phyloP scores from a whole-genome alignment of 1,140 invertebrate genomes.

The Hyles euphorbiae region DNA sequence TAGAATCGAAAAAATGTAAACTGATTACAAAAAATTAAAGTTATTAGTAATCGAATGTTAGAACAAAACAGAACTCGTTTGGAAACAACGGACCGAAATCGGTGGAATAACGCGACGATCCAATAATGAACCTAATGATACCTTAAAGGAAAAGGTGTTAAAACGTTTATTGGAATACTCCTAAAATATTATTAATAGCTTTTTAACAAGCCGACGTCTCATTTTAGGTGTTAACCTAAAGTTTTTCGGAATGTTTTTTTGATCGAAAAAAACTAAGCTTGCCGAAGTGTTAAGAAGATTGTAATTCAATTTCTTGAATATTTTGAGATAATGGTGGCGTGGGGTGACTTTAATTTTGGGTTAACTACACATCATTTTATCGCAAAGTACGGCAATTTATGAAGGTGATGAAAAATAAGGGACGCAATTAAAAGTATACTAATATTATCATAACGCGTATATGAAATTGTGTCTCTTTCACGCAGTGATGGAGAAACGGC shows the following conservation, averaged over 20 bases:
- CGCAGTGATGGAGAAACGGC: too few relatives aligned
- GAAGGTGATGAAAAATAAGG: too few relatives aligned
- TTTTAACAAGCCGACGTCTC: slow-evolving; percentile 69
- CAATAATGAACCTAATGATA: slow-evolving; percentile 70
- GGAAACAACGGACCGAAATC: slow-evolving; percentile 15
- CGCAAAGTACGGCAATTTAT: too few relatives aligned
- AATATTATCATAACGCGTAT: too few relatives aligned
- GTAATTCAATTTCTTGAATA: slow-evolving; percentile 26
- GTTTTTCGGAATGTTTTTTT: slow-evolving; percentile 29
- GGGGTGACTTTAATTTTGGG: slow-evolving; percentile 29
- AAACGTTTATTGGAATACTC: slow-evolving; percentile 71
- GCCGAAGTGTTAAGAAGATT: slow-evolving; percentile 12
- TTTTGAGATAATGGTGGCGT: slow-evolving; percentile 17
- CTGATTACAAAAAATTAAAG: slow-evolving; percentile 23
- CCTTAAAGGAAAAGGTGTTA: slow-evolving; percentile 69
- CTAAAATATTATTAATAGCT: slow-evolving; percentile 68
- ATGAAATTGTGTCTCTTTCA: too few relatives aligned
- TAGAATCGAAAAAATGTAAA: not conserved
- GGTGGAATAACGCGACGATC: slow-evolving; percentile 23
- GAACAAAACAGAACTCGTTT: not conserved
- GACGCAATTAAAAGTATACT: too few relatives aligned
- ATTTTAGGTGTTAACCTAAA: slow-evolving; percentile 45
- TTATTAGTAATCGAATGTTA: too few relatives aligned
- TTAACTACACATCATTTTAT: slow-evolving; percentile 1
- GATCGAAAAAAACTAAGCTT: slow-evolving; percentile 13